These are phyloP conservation scores for Frankliniella fusca DNA, from an alignment of 2,888 invertebrate genomes.

Conservation along the genomic window DNA sequence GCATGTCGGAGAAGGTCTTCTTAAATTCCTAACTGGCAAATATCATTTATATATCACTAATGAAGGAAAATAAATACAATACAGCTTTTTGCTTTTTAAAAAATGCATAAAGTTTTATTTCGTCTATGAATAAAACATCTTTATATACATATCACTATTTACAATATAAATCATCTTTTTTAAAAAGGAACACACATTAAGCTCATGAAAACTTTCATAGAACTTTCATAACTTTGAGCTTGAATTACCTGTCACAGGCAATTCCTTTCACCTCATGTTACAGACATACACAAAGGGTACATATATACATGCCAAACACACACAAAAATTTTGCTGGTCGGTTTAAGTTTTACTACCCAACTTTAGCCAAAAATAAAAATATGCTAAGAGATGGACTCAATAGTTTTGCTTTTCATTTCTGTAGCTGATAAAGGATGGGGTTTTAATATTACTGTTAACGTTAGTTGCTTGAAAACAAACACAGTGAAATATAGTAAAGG, in stretches of 20 bases:
- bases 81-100: not conserved
- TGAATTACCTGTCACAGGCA: not conserved
- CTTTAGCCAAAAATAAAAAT: not conserved
- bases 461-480: not conserved
- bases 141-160: not conserved
- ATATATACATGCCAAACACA: not conserved
- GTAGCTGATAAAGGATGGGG: not conserved
- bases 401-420: not conserved
- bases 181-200: slow-evolving; percentile 8
- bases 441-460: not conserved
- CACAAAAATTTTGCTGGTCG: not conserved
- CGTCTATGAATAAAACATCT: slow-evolving; percentile 16
- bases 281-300: not conserved
- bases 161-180: slow-evolving; percentile 11
- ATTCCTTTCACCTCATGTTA: not conserved
- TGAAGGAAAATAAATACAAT: not conserved
- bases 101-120: slow-evolving; percentile 21
- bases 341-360: not conserved
- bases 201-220: not conserved
- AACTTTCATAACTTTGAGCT: not conserved
- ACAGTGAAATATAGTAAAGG: not conserved
- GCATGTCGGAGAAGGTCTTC: too few species aligned
- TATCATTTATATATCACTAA: not conserved
- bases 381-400: not conserved
- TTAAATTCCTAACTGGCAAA: too few species aligned